Conservation (phyloP, 2,888 invertebrate genomes). For the Plusia festucae region DNA sequence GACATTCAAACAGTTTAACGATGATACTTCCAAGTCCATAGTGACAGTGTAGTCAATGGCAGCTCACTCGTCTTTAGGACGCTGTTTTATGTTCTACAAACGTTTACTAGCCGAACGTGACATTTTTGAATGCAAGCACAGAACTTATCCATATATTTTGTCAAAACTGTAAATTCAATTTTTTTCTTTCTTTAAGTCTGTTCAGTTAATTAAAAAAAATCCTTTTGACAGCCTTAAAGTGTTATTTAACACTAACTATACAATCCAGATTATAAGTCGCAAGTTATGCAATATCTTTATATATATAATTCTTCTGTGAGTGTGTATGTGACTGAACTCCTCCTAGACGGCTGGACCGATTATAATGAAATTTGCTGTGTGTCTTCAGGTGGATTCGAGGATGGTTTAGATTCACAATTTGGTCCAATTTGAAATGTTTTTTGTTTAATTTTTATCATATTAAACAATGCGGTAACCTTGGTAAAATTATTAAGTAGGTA, state of each 20-base stretch:
- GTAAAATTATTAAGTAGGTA: too few species aligned
- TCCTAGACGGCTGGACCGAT: too few species aligned
- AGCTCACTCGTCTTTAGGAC: constrained; percentile 27
- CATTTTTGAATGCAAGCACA: background rate
- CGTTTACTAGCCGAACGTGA: constrained; percentile 35
- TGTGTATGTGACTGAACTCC: too few species aligned
- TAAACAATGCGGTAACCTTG: too few species aligned
- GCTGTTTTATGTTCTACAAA: constrained; percentile 38
- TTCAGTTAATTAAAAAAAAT: too few species aligned
- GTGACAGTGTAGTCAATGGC: constrained; percentile 20
- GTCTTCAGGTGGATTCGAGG: too few species aligned
- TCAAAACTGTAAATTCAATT: background rate
- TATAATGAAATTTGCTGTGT: too few species aligned
- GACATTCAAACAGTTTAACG: constrained; percentile 17
- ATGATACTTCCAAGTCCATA: constrained; percentile 10
- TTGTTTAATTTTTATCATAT: too few species aligned
- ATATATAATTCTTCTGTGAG: too few species aligned
- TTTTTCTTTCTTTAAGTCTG: background rate
- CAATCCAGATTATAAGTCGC: background rate
- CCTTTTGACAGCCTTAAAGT: background rate
- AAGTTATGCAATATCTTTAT: background rate
- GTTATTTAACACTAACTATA: too few species aligned
- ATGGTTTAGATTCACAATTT: too few species aligned
- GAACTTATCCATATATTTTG: background rate
- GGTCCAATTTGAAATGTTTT: too few species aligned